Evolutionary conservation across 2,797 vertebrate genomes (phyloP).

Genomic region (Melanotaenia nigrans): DNA sequence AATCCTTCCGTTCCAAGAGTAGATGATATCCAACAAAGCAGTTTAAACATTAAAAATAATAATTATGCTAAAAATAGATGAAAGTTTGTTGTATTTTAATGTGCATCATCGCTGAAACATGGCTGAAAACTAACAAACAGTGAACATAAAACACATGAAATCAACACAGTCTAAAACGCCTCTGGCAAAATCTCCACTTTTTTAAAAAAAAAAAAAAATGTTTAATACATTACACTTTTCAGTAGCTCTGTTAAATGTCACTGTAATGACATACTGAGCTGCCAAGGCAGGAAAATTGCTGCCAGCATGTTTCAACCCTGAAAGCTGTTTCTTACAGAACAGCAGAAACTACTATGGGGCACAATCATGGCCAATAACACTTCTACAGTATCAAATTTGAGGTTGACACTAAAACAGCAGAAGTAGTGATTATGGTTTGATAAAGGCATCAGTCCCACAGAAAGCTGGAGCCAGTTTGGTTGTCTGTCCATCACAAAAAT

Average conservation of each 20-base stretch:
- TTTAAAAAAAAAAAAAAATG: conserved; percentile 1
- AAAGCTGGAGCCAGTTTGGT: conserved; percentile 58
- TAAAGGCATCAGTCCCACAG: conserved; percentile 56
- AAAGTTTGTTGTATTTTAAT: neutral
- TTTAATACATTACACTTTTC: conserved; percentile 6
- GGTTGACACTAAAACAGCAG: conserved; percentile 67
- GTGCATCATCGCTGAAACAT: neutral
- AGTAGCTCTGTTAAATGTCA: conserved; percentile 14
- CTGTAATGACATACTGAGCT: conserved; percentile 36
- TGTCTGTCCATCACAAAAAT: conserved; percentile 23
- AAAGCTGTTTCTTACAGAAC: conserved; percentile 47
- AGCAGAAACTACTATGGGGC: conserved; percentile 54
- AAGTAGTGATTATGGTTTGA: conserved; percentile 74
- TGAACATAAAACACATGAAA: neutral
- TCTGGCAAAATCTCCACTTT: conserved; percentile 11
- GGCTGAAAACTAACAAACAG: conserved; percentile 20
- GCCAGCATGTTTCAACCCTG: conserved; percentile 33
- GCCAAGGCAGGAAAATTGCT: conserved; percentile 28
- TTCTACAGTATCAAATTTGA: conserved; percentile 69
- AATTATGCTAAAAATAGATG: conserved; percentile 7
- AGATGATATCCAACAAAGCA: conserved; percentile 7
- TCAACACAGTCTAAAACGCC: conserved; percentile 16
- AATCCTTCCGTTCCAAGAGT: neutral
- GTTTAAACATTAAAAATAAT: neutral
- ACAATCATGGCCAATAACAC: conserved; percentile 59